Base-by-base conservation (phyloP, 1,140 invertebrate species). In the Drosophila nikananu region DNA sequence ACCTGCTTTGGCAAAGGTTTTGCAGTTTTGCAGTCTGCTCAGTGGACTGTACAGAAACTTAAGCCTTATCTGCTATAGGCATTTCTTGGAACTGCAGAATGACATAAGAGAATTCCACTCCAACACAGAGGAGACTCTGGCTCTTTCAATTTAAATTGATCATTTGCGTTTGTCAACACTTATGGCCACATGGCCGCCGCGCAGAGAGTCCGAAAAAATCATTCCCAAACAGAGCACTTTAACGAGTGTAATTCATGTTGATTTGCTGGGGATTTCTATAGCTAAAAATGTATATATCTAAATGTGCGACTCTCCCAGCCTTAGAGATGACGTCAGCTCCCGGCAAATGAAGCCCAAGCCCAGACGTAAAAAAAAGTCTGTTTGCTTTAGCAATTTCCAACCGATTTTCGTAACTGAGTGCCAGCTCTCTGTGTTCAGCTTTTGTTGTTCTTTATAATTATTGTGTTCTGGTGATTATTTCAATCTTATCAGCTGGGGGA, bases 91-190 rank as follows among this genome's bases (percentile, higher is more conserved):
- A 77, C 41, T 41, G n/a, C 19, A 17, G 41, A 54, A 77, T 77
- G 74, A 77, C 74, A 77, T 77, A 77, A 77, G 74, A 77, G 52
- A 55, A 44, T 41, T 59, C 30, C 35, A 10, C 27, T 41, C 49
- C 41, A 17, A 44, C 19, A 3, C 32, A 5, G 35, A 13, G 35
- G 5, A 37, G 12, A 37, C 35, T 48, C 63, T 21, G 72, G 64
- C 60, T 60, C 54, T 82, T 82, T 77, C 71, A 86, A 86, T 86
- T 86, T 76, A 86, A 86, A 86, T 86, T 86, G 83, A 86, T 86
- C 73, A 65, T 66, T 86, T 80, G 67, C 55, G 59, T 42, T 82
- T 82, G 83, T 80, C 83, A 82, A 80, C 83, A 86, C 83, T 86
- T 17, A 59, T 79, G 75, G 64, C 74, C 63, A 81, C 68, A 57